Base-by-base conservation (phyloP, 2,888 invertebrate species). In the Himalopsyche anomala region DNA sequence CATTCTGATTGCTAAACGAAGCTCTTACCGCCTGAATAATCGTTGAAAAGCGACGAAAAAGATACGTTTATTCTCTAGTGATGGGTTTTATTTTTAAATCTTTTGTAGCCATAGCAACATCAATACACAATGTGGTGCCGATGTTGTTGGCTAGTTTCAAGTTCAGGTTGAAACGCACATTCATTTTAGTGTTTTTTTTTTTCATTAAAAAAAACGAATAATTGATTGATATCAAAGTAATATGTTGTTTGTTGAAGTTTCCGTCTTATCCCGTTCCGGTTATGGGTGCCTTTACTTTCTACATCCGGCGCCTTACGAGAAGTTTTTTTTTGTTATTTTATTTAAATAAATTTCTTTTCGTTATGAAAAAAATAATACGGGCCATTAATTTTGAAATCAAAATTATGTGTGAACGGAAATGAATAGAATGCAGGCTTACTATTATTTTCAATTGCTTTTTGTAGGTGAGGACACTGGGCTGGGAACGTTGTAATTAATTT, bases 191-290 rank as follows among this genome's bases (percentile, higher is more conserved):
- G 9, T 45, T 45, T 45, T 45, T 45, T 45, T 45, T 45, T 45
- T n/a, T 56, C 17, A 56, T 56, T 17, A 17, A 55, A n/a, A 56
- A 19, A 56, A 17, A 56, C 19, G 17, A 8, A 56, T 56, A 17
- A 56, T 17, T 56, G 17, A 56, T 56, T 56, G n/a, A 56, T n/a
- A 56, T 17, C 56, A 56, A 17, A 56, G 19, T 56, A 56, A 56
- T 56, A 62, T 19, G 62, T 62, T 15, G 62, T 62, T 51, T 62
- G 19, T 62, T 62, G 12, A 51, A 51, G 51, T 51, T 51, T 51
- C 51, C 51, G 51, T 62, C 62, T 62, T 62, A 62, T 62, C 62
- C 62, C 62, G 62, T 62, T 62, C 62, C 62, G 62, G 62, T 62
- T 62, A 28, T 62, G 62, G 19, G 62, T 62, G 62, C 62, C 8